A percentile compares a stretch with the other conserved stretches of the same genome.
phyloP scores from a whole-genome alignment of 2,113 vertebrate genomes.

The Morone chrysops region DNA sequence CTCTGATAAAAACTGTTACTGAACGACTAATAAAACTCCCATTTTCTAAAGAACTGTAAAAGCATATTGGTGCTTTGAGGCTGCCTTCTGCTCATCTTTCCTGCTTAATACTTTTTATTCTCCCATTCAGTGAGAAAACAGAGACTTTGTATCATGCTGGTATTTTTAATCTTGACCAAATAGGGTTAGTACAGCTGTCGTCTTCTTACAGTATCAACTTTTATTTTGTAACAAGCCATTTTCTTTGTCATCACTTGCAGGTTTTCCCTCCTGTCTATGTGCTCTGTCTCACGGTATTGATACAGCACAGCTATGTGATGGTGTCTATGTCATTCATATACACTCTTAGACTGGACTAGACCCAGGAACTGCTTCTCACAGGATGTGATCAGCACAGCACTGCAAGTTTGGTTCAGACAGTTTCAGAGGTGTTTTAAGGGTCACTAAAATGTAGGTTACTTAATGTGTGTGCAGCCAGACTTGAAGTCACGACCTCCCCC shows the following conservation, averaged over 20 bases:
- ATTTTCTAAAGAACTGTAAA: not conserved
- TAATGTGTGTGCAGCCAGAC: not conserved
- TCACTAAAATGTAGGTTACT: slow-evolving; percentile 4
- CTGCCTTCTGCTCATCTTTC: slow-evolving; percentile 9
- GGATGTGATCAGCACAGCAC: not conserved
- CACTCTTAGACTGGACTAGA: not conserved
- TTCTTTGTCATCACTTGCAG: not conserved
- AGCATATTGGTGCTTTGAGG: not conserved
- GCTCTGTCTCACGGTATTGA: not conserved
- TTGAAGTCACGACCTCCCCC: too few species aligned
- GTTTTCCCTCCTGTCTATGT: not conserved
- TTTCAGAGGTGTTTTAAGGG: slow-evolving; percentile 7
- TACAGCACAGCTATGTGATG: not conserved
- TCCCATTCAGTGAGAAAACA: not conserved
- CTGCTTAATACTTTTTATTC: not conserved
- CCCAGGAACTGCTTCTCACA: slow-evolving; percentile 7
- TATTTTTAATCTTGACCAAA: slow-evolving; percentile 34
- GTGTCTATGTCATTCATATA: too few species aligned
- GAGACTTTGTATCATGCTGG: slow-evolving; percentile 18
- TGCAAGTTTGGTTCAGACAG: not conserved
- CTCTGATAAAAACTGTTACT: not conserved
- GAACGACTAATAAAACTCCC: not conserved
- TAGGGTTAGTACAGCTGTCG: slow-evolving; percentile 27
- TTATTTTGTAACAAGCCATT: slow-evolving; percentile 21
- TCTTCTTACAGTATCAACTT: slow-evolving; percentile 7